Evolutionary conservation across 1,140 invertebrate genomes (phyloP), one percentile per base, ranked within the genome.

Genomic region (Zaprionus ornatus): DNA sequence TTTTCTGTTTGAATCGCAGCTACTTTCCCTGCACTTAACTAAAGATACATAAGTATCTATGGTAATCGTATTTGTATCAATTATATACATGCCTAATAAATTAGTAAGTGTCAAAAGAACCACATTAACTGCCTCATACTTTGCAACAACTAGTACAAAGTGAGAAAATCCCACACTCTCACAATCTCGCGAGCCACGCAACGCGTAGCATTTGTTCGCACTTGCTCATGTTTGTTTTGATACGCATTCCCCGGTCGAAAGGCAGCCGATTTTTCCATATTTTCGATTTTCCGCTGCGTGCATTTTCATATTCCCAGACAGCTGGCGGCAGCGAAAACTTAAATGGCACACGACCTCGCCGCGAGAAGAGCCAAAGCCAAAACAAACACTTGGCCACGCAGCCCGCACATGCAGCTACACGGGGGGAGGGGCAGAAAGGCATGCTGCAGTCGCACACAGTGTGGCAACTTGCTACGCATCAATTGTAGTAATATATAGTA

Each of bases 341-440:
- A 64, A 76, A 59, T 76, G 73, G 73, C 73, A 71, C 73, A 76
- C 68, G 73, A 76, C 68, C 73, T 71, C 73, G 54, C 35, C 25
- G 15, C 50, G n/a, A 4, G 32, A 32, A 40, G 6, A 40, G 37
- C 37, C 37, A 69, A 62, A 69, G 19, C 17, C 25, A 68, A 69
- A 48, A 35, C 71, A 67, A 55, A 45, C 17, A 69, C 35, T 27
- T 17, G 35, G 17, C 13, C 29, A 48, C 42, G 42, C 64, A 60
- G 35, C 23, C 2, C 27, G 21, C 27, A 19, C 25, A 29, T 25
- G 54, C 21, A 3, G 40, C 35, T n/a, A n/a, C n/a, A n/a, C n/a
- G 15, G 13, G 15, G 15, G 37, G 9, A 40, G 12, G 37, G 37
- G 37, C 2, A 37, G 35, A 15, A 3, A n/a, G 15, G 35, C 35